Percentiles rank a stretch among this genome's conserved stretches.
phyloP scores from a whole-genome alignment of 2,797 vertebrate genomes.

The Picus viridis region DNA sequence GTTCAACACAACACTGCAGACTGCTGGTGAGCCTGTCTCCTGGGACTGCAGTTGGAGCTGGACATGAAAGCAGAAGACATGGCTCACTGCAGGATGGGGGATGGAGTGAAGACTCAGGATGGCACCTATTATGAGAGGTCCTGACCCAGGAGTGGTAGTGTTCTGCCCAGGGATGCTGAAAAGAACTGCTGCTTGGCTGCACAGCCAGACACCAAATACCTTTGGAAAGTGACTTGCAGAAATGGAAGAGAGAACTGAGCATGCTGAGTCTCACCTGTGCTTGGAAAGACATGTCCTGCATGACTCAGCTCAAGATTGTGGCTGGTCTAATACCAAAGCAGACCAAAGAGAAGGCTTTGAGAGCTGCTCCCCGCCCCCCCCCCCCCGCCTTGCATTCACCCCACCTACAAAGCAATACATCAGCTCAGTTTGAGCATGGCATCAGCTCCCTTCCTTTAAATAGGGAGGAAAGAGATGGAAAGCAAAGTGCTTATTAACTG shows the following conservation, averaged over 20 bases:
- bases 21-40: not conserved
- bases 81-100: not conserved
- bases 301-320: not conserved
- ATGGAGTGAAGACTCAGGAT: not conserved
- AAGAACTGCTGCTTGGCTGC: not conserved
- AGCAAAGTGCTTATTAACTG: not conserved
- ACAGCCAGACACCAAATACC: not conserved
- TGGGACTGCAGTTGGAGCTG: fast-evolving
- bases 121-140: fast-evolving
- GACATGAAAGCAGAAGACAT: fast-evolving
- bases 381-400: not conserved
- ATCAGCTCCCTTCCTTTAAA: not conserved
- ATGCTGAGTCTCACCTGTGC: not conserved
- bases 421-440: not conserved
- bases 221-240: not conserved
- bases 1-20: not conserved
- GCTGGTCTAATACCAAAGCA: not conserved
- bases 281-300: not conserved
- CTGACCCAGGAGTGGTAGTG: not conserved
- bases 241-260: not conserved
- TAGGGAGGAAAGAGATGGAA: not conserved
- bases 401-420: fast-evolving
- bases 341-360: not conserved
- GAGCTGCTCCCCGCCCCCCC: not conserved
- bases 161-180: not conserved